Evolutionary conservation across 1,140 invertebrate genomes (phyloP), one percentile per base, ranked within the genome.

Genomic region (Polypedilum vanderplanki): DNA sequence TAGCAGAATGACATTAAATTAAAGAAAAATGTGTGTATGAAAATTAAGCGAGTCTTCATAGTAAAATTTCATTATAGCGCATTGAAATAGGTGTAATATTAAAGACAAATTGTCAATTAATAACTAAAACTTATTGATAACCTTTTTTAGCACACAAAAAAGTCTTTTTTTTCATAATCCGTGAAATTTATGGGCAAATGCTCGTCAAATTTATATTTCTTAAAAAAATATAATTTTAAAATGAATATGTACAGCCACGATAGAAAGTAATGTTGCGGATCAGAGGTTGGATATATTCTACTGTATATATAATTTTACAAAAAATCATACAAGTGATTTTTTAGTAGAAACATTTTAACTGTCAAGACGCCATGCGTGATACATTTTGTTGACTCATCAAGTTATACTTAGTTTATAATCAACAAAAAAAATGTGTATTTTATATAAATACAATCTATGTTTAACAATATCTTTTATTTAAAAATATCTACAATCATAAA

Each of bases 1-100:
- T 57, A 57, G 46, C 46, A 57, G 46, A 57, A 57, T 57, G 46
- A 57, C 46, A 57, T 57, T 57, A 57, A 57, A 57, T 15, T 57
- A 57, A 57, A 57, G n/a, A 57, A n/a, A n/a, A 57, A 57, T 57
- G 46, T 57, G 1, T 33, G 5, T 33, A 33, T 33, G 24, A 33
- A 33, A 33, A 33, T 5, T 33, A 5, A 33, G 5, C 5, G 24
- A 33, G 24, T 33, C n/a, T 33, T 5, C 24, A 33, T 33, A 5
- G 1, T 33, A 5, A 33, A 33, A 33, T 5, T 33, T 33, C 2
- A 33, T 33, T n/a, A 57, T 15, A n/a, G 46, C 46, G 46, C 46
- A n/a, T 9, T n/a, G 10, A 57, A n/a, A n/a, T 12, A 57, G 46
- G 46, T 57, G 15, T n/a, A 1, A 57, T 57, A n/a, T 4, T 8